Percentiles rank a stretch among this genome's conserved stretches.
Evolutionary conservation across 1,140 invertebrate species (phyloP).

Genomic region (Trichogramma pretiosum): DNA sequence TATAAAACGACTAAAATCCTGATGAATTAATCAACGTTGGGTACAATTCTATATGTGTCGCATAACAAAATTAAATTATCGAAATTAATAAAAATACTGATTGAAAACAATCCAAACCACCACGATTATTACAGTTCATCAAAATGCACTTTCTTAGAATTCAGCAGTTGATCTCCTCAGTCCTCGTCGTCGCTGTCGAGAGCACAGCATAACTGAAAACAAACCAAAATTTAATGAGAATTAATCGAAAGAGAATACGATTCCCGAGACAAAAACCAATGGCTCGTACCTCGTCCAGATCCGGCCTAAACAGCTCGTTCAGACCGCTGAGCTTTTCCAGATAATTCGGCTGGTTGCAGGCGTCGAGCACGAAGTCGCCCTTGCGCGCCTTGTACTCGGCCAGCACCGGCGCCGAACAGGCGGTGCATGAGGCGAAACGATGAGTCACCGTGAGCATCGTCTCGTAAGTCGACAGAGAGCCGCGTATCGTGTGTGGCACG

Average conservation of each 20-base stretch:
- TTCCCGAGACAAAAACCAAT: not conserved
- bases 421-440: constrained; percentile 84
- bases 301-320: constrained; percentile 60
- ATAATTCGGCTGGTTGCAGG: constrained; percentile 75
- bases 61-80: too few species aligned
- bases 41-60: too few species aligned
- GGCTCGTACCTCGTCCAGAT: constrained; percentile 54
- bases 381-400: constrained; percentile 58
- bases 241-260: constrained; percentile 3
- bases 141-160: too few species aligned
- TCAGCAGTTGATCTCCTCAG: not conserved
- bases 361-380: constrained; percentile 72
- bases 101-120: too few species aligned
- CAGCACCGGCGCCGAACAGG: constrained; percentile 70
- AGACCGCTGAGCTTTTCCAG: constrained; percentile 84
- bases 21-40: too few species aligned
- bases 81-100: too few species aligned
- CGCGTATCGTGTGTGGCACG: constrained; percentile 89
- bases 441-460: constrained; percentile 72
- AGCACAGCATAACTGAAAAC: constrained; percentile 31
- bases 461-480: constrained; percentile 75
- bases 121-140: too few species aligned
- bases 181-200: constrained; percentile 34
- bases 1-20: too few species aligned
- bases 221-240: not conserved